Base-by-base conservation (phyloP, 2,888 invertebrate species). In the Ganaspis brasiliensis region DNA sequence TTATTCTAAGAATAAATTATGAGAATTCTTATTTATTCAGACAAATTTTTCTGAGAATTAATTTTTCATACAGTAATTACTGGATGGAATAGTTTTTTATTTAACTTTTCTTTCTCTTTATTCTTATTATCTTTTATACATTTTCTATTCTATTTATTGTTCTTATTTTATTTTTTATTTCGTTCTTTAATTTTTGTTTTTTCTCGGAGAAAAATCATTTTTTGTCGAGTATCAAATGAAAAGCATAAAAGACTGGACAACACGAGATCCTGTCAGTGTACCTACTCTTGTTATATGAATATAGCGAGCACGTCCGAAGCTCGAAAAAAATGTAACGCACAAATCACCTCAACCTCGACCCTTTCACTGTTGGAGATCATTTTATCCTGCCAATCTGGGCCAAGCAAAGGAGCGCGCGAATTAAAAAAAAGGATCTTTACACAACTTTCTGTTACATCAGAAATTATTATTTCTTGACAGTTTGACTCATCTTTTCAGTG, bases 381-480 rank as follows among this genome's bases (percentile, higher is more conserved):
- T 75, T 72, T 40, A 35, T 12, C 72, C 56, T 72, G 67, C 21
- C 70, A 74, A 80, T 81, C 76, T 81, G 78, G 78, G 75, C 73
- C 73, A 78, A 24, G 45, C 61, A 72, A 74, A 78, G 73, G 71
- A 75, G 72, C 76, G 63, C 40, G 63, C 40, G 63, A 40, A 63
- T 63, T 63, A 63, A 63, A 63, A 37, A 61, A 61, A 63, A 37
- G 40, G 37, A 63, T 63, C 21, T 63, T 63, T 40, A 63, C 63
- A 63, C 63, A 63, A 40, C 63, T 40, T 37, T 63, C 21, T 14
- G 40, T 63, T 63, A 63, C 63, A 63, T 14, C 40, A 63, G 21
- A 37, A 21, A 21, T 37, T 40, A 40, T 63, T 63, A 63, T 63
- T 21, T 37, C 21, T 63, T 19, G 37, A 40, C 19, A 63, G 21